Evolutionary conservation across 2,888 invertebrate genomes (phyloP).

Genomic region (Lasioglossum marginatum): DNA sequence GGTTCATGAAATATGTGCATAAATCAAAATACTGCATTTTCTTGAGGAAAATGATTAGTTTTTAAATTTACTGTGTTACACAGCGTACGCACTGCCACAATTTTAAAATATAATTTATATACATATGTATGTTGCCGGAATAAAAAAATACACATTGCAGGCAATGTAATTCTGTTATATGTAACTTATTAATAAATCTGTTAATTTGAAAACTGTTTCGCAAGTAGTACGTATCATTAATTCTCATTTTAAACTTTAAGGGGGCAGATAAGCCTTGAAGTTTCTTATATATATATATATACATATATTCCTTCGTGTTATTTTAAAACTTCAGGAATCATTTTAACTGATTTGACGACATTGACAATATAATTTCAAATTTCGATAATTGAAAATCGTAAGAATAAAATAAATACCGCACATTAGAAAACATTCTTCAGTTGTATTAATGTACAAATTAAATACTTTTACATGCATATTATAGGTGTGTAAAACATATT

Average conservation of each 20-base stretch:
- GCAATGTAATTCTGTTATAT: conserved; percentile 53
- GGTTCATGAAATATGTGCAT: conserved; percentile 35
- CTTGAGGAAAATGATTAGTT: conserved; percentile 35
- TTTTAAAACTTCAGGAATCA: not conserved
- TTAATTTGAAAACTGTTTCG: conserved; percentile 46
- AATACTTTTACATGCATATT: conserved; percentile 23
- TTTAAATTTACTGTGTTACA: conserved; percentile 40
- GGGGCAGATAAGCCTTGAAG: conserved; percentile 54
- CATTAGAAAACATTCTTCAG: conserved; percentile 2
- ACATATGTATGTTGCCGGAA: conserved; percentile 46
- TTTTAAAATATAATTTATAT: conserved; percentile 48
- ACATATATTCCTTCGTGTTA: conserved; percentile 7
- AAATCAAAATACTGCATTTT: conserved; percentile 34
- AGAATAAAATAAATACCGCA: conserved; percentile 6
- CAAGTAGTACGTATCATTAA: conserved; percentile 24
- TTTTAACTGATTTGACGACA: not conserved
- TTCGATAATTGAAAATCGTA: not conserved
- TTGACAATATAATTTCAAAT: not conserved
- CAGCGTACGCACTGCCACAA: conserved; percentile 34
- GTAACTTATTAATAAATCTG: conserved; percentile 58
- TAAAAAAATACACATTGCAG: conserved; percentile 57
- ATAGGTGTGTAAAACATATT: conserved; percentile 36
- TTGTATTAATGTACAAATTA: conserved; percentile 27
- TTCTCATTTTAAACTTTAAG: conserved; percentile 49
- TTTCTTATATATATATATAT: not conserved